These are phyloP conservation scores for Prorops nasuta DNA, from an alignment of 1,140 invertebrate genomes.

Conservation along the genomic window DNA sequence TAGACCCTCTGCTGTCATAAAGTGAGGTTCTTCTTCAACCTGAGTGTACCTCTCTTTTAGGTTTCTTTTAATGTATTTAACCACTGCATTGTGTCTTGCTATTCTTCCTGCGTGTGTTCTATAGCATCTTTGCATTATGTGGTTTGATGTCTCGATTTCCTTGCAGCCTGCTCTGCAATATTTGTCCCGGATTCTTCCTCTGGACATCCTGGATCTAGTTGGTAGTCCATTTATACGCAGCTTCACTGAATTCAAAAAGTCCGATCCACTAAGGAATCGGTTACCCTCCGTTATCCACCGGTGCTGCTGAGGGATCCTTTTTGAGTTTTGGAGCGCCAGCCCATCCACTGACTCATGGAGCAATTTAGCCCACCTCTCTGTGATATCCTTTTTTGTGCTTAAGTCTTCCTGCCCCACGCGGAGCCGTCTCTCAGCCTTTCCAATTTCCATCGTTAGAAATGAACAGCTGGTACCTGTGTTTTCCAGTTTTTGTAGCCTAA, in stretches of 20 bases:
- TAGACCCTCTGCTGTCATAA: neutral
- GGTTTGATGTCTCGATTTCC: conserved; percentile 18
- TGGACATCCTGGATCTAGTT: conserved; percentile 12
- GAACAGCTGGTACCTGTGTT: neutral
- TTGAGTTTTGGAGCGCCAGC: neutral
- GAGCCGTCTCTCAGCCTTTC: conserved; percentile 9
- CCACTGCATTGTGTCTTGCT: conserved; percentile 19
- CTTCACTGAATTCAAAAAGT: conserved; percentile 19
- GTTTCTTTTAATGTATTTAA: neutral
- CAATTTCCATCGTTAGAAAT: conserved; percentile 1
- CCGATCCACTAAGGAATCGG: conserved; percentile 9
- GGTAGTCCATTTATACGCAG: conserved; percentile 21
- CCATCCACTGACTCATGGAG: conserved; percentile 19
- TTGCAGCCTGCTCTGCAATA: conserved; percentile 21
- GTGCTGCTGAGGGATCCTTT: conserved; percentile 13
- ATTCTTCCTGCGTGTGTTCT: conserved; percentile 19
- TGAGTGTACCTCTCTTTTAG: neutral
- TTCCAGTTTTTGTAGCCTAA: neutral
- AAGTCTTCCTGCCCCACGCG: conserved; percentile 11
- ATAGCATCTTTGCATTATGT: conserved; percentile 24
- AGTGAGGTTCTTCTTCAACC: neutral
- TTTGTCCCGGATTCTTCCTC: conserved; percentile 8
- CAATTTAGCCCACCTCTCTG: conserved; percentile 1
- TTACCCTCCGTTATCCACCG: conserved; percentile 20
- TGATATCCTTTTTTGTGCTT: conserved; percentile 7